Evolutionary conservation across 53 echinoderm and acorn worm genomes (phyloP).

Genomic region (Antedon mediterranea): DNA sequence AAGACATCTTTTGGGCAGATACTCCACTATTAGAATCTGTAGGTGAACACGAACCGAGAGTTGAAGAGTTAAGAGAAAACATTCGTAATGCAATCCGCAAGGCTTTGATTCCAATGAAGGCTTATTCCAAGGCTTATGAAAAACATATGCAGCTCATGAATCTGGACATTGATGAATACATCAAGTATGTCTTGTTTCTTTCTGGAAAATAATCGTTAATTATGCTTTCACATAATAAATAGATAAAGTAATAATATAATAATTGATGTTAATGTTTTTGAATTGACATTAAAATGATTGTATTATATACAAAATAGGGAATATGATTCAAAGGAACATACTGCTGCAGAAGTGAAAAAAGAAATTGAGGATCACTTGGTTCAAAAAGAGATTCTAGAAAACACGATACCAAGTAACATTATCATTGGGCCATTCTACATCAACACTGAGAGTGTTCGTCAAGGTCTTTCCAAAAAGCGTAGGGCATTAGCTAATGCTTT

Average conservation of each 20-base stretch:
- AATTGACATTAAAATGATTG: neutral
- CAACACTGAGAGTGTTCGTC: slow-evolving; percentile 94
- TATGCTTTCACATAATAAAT: no score
- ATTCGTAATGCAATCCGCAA: slow-evolving; percentile 71
- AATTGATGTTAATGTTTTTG: no score
- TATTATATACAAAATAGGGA: slow-evolving; percentile 37
- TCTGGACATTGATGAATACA: slow-evolving; percentile 88
- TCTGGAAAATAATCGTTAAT: no score
- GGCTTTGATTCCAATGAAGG: slow-evolving; percentile 84
- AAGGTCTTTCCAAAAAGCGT: slow-evolving; percentile 86
- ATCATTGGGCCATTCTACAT: slow-evolving; percentile 92
- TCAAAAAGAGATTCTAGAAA: slow-evolving; percentile 79
- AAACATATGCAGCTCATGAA: slow-evolving; percentile 87
- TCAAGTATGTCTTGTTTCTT: slow-evolving; percentile 41
- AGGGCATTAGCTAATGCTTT: slow-evolving; percentile 95
- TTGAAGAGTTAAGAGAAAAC: slow-evolving; percentile 80
- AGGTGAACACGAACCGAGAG: slow-evolving; percentile 90
- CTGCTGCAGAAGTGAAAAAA: slow-evolving; percentile 93
- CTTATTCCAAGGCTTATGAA: slow-evolving; percentile 92
- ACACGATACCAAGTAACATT: slow-evolving; percentile 80
- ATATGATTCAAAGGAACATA: slow-evolving; percentile 83
- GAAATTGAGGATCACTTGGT: slow-evolving; percentile 86
- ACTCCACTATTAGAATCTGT: slow-evolving; percentile 95
- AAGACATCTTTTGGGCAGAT: slow-evolving; percentile 99
- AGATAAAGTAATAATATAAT: no score